phyloP scores from a whole-genome alignment of 23 tunicate genomes.

The Phallusia fumigata region DNA sequence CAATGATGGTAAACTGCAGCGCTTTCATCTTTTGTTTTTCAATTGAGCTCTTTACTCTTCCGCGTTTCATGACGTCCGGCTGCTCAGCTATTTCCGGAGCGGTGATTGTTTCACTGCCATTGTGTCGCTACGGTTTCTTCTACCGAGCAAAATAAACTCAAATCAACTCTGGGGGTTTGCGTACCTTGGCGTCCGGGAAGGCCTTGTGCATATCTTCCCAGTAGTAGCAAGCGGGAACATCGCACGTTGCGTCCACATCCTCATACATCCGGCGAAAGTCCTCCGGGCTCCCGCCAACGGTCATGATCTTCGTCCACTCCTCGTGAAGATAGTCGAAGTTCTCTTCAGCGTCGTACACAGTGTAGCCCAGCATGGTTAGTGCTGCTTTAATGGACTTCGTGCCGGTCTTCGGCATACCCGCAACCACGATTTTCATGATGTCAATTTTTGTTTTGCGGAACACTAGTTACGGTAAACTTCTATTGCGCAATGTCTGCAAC shows the following conservation, averaged over 20 bases:
- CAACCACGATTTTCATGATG: constrained; percentile 44
- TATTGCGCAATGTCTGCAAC: not conserved
- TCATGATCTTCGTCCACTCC: constrained; percentile 58
- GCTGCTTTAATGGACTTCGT: constrained; percentile 41
- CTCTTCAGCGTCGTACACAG: constrained; percentile 46
- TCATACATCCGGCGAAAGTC: constrained; percentile 50
- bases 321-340: constrained; percentile 38
- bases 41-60: no score
- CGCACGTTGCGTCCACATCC: constrained; percentile 54
- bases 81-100: no score
- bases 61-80: no score
- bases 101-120: no score
- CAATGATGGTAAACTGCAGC: no score
- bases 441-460: not conserved
- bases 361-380: constrained; percentile 49
- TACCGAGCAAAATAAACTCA: no score
- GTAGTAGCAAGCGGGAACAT: constrained; percentile 60
- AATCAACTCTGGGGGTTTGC: no score
- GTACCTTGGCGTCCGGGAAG: constrained; percentile 60
- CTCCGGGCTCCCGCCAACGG: constrained; percentile 43
- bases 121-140: no score
- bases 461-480: not conserved
- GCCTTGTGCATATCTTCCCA: constrained; percentile 73
- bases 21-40: no score
- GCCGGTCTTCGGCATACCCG: constrained; percentile 69